A percentile compares a stretch with the other conserved stretches of the same genome.
These are phyloP conservation scores for Chionomys nivalis DNA, from an alignment of 2,113 vertebrate species.

Conservation along the genomic window DNA sequence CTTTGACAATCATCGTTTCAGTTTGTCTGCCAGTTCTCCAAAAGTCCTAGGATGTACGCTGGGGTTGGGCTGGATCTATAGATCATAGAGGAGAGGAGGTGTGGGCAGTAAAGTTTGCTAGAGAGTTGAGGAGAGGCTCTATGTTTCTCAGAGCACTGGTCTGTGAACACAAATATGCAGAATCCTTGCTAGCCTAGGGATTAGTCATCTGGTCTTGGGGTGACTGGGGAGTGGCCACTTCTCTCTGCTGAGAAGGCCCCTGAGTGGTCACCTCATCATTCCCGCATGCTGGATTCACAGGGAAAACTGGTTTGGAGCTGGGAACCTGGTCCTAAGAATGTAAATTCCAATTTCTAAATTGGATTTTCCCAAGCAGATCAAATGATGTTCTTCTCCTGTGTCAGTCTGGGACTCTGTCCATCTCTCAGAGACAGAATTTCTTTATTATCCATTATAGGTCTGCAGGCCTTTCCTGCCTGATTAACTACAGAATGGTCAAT, in stretches of 20 bases:
- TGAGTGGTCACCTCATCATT: not conserved
- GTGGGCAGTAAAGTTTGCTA: not conserved
- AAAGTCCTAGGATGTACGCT: rapidly evolving
- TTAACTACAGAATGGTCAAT: not conserved
- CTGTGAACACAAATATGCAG: not conserved
- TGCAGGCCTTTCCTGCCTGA: not conserved
- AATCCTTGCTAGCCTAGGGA: not conserved
- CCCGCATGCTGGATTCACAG: not conserved
- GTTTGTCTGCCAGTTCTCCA: not conserved
- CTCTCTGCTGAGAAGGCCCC: not conserved
- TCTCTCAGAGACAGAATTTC: not conserved
- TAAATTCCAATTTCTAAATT: not conserved
- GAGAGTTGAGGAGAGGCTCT: not conserved
- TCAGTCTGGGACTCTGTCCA: not conserved
- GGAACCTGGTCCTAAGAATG: not conserved
- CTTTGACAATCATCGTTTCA: not conserved
- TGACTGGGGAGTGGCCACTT: not conserved
- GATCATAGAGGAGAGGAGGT: not conserved
- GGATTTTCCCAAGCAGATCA: not conserved
- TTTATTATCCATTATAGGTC: not conserved
- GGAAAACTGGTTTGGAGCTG: not conserved
- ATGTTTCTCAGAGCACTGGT: not conserved
- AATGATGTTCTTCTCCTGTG: not conserved
- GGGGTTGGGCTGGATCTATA: rapidly evolving
- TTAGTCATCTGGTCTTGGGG: not conserved